A percentile compares a stretch with the other conserved stretches of the same genome.
Conservation (phyloP, 2,797 vertebrate genomes). For the Mus caroli region DNA sequence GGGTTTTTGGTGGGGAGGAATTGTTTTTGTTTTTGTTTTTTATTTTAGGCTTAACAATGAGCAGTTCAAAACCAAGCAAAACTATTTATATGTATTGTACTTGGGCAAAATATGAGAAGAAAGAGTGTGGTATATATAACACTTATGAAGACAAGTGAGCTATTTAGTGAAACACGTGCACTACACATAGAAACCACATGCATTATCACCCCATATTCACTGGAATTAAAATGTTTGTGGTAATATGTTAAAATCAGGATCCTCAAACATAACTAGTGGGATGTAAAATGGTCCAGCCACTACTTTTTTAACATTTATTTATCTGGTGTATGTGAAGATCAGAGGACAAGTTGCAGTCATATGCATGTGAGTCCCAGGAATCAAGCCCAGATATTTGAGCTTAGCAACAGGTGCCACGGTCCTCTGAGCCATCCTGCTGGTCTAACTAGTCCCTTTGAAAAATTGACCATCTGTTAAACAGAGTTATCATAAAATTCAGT, state of each 20-base stretch:
- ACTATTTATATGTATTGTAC: background rate
- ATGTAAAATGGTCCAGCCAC: background rate
- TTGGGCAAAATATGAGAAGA: background rate
- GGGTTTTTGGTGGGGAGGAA: background rate
- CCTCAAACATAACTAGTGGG: background rate
- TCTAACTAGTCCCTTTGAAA: background rate
- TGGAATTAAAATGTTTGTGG: conserved; percentile 33
- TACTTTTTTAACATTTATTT: background rate
- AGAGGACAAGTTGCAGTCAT: background rate
- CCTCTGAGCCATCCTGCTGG: background rate
- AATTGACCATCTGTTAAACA: conserved; percentile 39
- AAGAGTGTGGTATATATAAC: background rate
- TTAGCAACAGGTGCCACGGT: background rate
- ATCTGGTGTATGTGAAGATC: background rate
- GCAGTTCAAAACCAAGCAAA: conserved; percentile 12
- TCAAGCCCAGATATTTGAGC: background rate
- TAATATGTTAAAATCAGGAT: background rate
- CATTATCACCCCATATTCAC: background rate
- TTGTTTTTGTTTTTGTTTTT: background rate
- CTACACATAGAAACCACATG: conserved; percentile 35
- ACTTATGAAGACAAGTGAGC: background rate
- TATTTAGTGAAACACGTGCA: background rate
- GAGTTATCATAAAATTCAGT: background rate
- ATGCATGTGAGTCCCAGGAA: background rate
- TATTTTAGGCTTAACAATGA: background rate